Conservation (phyloP, 2,797 vertebrate genomes). For the Scyliorhinus canicula region DNA sequence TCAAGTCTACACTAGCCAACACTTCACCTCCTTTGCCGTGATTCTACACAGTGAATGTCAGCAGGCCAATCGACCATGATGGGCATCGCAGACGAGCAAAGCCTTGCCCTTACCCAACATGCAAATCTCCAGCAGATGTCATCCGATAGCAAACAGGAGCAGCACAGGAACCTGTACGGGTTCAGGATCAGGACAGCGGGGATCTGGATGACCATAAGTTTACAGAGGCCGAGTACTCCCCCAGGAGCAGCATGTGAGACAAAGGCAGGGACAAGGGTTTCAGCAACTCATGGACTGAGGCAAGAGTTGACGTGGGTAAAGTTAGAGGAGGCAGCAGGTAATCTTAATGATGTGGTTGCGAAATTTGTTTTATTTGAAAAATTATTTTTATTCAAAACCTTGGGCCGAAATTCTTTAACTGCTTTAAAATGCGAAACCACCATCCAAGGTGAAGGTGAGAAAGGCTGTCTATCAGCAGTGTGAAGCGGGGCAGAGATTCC, state of each 20-base stretch:
- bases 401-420: too few relatives aligned
- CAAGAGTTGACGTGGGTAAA: not conserved
- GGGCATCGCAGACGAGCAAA: not conserved
- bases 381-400: too few relatives aligned
- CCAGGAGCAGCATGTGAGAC: not conserved
- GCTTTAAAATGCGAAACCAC: too few relatives aligned
- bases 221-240: not conserved
- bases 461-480: too few relatives aligned
- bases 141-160: not conserved
- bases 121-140: not conserved
- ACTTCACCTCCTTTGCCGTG: not conserved
- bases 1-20: too few relatives aligned
- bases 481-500: too few relatives aligned
- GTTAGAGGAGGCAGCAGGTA: not conserved
- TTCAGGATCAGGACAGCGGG: not conserved
- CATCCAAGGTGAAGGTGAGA: too few relatives aligned
- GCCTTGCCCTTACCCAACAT: not conserved
- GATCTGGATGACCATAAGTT: not conserved
- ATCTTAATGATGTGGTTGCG: not conserved
- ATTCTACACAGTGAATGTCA: not conserved
- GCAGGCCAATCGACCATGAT: not conserved
- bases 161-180: not conserved
- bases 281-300: not conserved
- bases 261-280: not conserved
- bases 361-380: too few relatives aligned